Conservation (phyloP, 2,888 invertebrate species). For the Actias luna region DNA sequence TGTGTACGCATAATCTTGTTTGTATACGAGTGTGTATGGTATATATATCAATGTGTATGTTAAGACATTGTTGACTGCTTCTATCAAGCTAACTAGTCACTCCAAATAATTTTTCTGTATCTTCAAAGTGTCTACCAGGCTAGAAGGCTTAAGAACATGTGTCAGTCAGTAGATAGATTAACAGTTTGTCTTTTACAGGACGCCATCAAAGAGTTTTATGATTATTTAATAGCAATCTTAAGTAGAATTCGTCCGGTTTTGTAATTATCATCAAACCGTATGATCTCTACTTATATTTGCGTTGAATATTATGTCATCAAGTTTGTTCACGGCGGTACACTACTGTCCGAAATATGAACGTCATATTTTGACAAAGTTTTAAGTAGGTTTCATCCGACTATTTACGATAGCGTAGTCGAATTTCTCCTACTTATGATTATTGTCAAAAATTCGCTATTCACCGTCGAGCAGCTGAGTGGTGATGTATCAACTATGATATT, state of each 20-base stretch:
- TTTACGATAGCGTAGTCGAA: conserved; percentile 30
- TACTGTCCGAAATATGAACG: neutral
- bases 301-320: conserved; percentile 4
- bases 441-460: neutral
- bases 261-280: conserved; percentile 18
- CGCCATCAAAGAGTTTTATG: neutral
- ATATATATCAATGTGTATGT: no score
- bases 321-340: neutral
- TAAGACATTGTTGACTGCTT: no score
- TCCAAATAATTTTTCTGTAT: no score
- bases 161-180: no score
- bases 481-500: no score
- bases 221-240: conserved; percentile 24
- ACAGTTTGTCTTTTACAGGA: neutral
- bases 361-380: conserved; percentile 25
- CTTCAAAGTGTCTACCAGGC: no score
- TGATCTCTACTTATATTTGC: conserved; percentile 24
- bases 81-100: no score
- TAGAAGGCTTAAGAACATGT: no score
- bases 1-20: no score
- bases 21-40: no score
- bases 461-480: no score
- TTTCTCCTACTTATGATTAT: conserved; percentile 27
- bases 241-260: conserved; percentile 36
- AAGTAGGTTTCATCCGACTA: conserved; percentile 40